Evolutionary conservation across 2,113 vertebrate genomes (phyloP).

Genomic region (Dicaeum eximium): DNA sequence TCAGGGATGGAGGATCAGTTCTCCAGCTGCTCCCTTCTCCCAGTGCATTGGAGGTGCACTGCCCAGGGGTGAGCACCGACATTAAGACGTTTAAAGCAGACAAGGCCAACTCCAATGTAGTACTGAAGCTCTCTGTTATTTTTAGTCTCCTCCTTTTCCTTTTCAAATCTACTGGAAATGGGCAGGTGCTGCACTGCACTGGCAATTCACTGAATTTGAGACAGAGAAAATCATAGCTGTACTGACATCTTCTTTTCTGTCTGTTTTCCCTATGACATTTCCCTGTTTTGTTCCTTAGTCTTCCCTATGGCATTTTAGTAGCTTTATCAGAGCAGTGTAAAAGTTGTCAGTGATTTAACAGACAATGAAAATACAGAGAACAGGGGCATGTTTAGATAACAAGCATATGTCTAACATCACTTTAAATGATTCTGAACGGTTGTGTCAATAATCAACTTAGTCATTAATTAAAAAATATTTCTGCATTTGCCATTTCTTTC

Average conservation of each 20-base stretch:
- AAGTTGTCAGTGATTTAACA: neutral
- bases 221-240: neutral
- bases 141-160: neutral
- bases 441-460: neutral
- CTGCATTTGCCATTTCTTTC: neutral
- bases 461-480: neutral
- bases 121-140: neutral
- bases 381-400: neutral
- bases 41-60: neutral
- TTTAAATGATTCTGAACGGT: neutral
- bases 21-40: neutral
- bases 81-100: neutral
- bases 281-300: neutral
- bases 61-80: neutral
- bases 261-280: neutral
- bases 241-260: neutral
- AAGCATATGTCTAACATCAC: neutral
- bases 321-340: neutral
- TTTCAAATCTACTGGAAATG: neutral
- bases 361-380: neutral
- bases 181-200: neutral
- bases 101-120: neutral
- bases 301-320: neutral
- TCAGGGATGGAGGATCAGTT: neutral
- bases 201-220: neutral